Evolutionary conservation across 2,113 vertebrate genomes (phyloP), one percentile per base, ranked within the genome.

Genomic region (Manacus vitellinus): DNA sequence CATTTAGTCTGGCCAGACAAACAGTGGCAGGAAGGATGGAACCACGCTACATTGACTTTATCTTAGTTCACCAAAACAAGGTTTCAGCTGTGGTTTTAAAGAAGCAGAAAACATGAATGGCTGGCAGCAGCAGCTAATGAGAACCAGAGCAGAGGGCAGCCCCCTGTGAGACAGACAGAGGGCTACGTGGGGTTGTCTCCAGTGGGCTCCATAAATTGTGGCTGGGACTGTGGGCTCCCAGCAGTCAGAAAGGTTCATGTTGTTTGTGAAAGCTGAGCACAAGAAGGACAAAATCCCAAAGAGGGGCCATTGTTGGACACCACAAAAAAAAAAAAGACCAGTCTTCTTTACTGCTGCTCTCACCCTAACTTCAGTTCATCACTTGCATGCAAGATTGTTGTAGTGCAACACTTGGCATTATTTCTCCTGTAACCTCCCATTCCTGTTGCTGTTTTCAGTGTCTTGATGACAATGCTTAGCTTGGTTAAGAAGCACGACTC

Each of bases 1-100:
- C 13, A 18, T 78, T 75, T 89, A 58, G n/a, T 56, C 70, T 77
- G 86, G 56, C 76, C 80, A 85, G 83, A 17, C 68, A 14, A 67
- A 43, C 78, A 58, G 80, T 2, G 46, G 73, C 89, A 82, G 91
- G 89, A 91, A 92, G 94, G 94, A 92, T 91, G 93, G 94, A 95
- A 79, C 52, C 91, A 95, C 14, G 41, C 89, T 95, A 82, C 95
- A 76, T 92, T 95, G 72, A 96, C 65, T 78, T 91, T 2, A 46
- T 78, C 79, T 52, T 16, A 72, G 84, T 3, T 92, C 73, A 84
- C 35, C 66, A 43, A 91, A 96, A 68, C 49, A n/a, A 24, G 31
- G 27, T 25, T 85, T 67, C 68, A 78, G 52, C 89, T 82, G 86
- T 0, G 8, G 68, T 82, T 95, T 95, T 59, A 41, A 70, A 72